Conservation (phyloP, 2,113 vertebrate genomes). For the western clawed frog (Xenopus tropicalis) region DNA sequence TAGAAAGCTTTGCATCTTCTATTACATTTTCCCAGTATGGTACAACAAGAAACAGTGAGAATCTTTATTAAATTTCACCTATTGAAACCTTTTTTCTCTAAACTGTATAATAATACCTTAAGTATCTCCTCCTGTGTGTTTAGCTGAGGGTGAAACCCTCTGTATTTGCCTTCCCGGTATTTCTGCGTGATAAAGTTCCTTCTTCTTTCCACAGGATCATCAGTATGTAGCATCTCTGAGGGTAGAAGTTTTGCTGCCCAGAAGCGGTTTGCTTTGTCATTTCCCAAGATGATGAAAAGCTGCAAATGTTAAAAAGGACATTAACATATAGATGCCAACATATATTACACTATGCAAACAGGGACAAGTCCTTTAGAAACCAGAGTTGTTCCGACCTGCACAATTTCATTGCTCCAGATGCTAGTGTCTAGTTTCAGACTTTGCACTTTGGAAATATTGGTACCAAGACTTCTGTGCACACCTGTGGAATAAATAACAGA, state of each 20-base stretch:
- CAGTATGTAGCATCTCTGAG: conserved; percentile 68
- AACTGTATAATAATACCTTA: conserved; percentile 67
- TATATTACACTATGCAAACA: too few relatives aligned
- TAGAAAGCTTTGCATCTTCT: too few relatives aligned
- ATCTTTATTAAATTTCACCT: too few relatives aligned
- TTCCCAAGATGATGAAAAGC: conserved; percentile 94
- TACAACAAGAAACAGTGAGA: too few relatives aligned
- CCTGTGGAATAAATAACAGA: conserved; percentile 60
- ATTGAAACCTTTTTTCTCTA: too few relatives aligned
- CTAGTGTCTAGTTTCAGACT: conserved; percentile 96
- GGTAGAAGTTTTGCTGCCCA: conserved; percentile 75
- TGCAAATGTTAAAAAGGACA: conserved; percentile 46
- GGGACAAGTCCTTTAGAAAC: too few relatives aligned
- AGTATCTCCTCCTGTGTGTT: conserved; percentile 80
- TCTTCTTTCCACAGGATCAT: conserved; percentile 70
- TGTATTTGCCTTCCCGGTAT: conserved; percentile 81
- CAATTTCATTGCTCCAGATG: conserved; percentile 93
- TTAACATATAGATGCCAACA: neutral
- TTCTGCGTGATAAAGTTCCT: conserved; percentile 83
- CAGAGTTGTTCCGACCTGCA: conserved; percentile 71
- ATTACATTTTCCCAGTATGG: too few relatives aligned
- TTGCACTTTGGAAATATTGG: conserved; percentile 93
- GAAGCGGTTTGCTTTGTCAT: conserved; percentile 87
- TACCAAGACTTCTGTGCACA: conserved; percentile 88
- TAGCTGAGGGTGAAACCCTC: conserved; percentile 72